Conservation (phyloP, 2,888 invertebrate species). For the Beris morrisii region DNA sequence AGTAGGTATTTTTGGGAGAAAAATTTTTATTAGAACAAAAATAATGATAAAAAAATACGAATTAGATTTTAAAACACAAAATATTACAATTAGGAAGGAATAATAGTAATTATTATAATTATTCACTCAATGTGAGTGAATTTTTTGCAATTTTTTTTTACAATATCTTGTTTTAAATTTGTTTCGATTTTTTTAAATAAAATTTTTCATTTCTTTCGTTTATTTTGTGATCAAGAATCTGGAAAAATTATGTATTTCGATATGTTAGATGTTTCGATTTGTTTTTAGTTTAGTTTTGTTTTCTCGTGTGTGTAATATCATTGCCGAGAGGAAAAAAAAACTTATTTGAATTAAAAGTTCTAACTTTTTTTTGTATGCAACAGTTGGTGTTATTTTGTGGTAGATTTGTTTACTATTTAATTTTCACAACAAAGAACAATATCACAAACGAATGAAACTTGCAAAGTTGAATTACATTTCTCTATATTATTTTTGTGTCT, state of each 20-base stretch:
- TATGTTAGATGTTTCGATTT: not conserved
- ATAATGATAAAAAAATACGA: too few relatives aligned
- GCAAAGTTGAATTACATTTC: too few relatives aligned
- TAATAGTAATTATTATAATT: constrained; percentile 20
- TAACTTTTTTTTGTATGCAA: too few relatives aligned
- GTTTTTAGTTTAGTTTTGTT: not conserved
- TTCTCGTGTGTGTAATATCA: not conserved
- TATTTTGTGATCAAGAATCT: not conserved
- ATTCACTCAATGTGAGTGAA: constrained; percentile 47
- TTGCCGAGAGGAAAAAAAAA: not conserved
- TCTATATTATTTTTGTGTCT: constrained; percentile 3
- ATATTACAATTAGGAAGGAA: too few relatives aligned
- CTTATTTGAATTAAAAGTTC: too few relatives aligned
- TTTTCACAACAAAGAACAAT: too few relatives aligned
- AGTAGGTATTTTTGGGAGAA: too few relatives aligned
- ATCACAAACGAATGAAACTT: too few relatives aligned
- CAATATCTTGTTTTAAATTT: constrained; percentile 29
- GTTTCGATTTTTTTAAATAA: not conserved
- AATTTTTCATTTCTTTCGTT: constrained; percentile 2
- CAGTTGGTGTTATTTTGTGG: too few relatives aligned
- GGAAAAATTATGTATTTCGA: constrained; percentile 12
- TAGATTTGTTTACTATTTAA: too few relatives aligned
- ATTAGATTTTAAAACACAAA: too few relatives aligned
- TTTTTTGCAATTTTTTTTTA: constrained; percentile 31
- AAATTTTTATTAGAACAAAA: too few relatives aligned